Evolutionary conservation across 1,140 invertebrate genomes (phyloP).

Genomic region (Papilio polytes): DNA sequence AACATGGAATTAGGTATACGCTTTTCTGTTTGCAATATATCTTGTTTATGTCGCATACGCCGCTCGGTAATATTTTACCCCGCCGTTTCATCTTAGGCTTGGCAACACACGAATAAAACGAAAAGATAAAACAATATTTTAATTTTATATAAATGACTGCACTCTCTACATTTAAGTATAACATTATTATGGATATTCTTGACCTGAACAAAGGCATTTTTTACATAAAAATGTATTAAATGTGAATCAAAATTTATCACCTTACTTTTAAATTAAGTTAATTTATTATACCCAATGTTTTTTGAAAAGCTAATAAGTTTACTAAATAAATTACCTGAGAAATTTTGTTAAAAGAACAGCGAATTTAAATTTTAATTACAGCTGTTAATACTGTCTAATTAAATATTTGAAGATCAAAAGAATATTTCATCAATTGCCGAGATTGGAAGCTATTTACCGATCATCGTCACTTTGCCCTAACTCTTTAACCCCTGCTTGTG

Average conservation of each 20-base stretch:
- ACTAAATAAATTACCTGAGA: not conserved
- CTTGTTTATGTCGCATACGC: conserved; percentile 40
- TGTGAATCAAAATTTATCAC: not conserved
- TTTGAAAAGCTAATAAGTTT: not conserved
- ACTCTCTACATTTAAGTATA: not conserved
- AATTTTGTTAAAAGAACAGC: not conserved
- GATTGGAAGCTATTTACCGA: conserved; percentile 34
- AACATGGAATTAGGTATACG: conserved; percentile 37
- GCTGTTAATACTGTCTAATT: conserved; percentile 15
- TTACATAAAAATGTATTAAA: not conserved
- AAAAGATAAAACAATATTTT: conserved; percentile 29
- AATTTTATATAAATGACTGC: conserved; percentile 23
- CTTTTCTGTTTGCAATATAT: conserved; percentile 38
- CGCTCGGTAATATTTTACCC: conserved; percentile 39
- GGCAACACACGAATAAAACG: conserved; percentile 24
- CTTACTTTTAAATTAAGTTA: not conserved
- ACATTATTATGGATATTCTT: conserved; percentile 10
- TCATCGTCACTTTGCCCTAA: conserved; percentile 39
- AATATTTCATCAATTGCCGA: conserved; percentile 12
- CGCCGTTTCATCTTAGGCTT: conserved; percentile 36
- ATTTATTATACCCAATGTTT: not conserved
- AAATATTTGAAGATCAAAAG: conserved; percentile 28
- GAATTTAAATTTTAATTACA: not conserved
- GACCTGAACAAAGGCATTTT: not conserved
- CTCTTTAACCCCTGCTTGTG: conserved; percentile 42